phyloP scores from a whole-genome alignment of 1,140 invertebrate genomes.

The Potamilus streckersoni region DNA sequence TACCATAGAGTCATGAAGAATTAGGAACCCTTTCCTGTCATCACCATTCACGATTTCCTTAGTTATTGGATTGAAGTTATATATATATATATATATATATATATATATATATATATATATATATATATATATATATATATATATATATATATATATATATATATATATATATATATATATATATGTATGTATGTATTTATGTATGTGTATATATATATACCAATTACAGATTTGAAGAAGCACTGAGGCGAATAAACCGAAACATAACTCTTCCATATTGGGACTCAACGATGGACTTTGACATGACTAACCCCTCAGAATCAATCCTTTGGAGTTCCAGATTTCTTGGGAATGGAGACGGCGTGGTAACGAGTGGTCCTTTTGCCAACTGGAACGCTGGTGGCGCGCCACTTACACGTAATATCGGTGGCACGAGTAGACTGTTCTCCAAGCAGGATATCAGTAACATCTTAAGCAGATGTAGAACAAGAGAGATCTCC shows the following conservation, averaged over 20 bases:
- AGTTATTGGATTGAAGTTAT: too few relatives aligned
- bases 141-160: too few relatives aligned
- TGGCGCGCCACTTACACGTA: constrained; percentile 29
- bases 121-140: too few relatives aligned
- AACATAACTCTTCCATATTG: constrained; percentile 64
- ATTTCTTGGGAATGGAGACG: constrained; percentile 65
- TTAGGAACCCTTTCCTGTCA: too few relatives aligned
- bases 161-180: too few relatives aligned
- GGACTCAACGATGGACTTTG: constrained; percentile 61
- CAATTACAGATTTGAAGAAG: constrained; percentile 38
- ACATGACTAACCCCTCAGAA: constrained; percentile 52
- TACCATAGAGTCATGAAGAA: too few relatives aligned
- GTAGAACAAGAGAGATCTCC: constrained; percentile 19
- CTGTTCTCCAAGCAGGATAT: constrained; percentile 20
- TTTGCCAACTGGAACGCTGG: constrained; percentile 47
- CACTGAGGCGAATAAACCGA: constrained; percentile 35
- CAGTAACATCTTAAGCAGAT: constrained; percentile 11
- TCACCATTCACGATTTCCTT: too few relatives aligned
- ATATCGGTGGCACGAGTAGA: constrained; percentile 16
- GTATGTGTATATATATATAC: neutral
- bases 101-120: too few relatives aligned
- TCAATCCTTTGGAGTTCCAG: constrained; percentile 60
- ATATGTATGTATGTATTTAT: too few relatives aligned
- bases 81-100: too few relatives aligned
- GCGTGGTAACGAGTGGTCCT: constrained; percentile 63